Conservation (phyloP, 2,888 invertebrate species). For the Drosophila testacea region DNA sequence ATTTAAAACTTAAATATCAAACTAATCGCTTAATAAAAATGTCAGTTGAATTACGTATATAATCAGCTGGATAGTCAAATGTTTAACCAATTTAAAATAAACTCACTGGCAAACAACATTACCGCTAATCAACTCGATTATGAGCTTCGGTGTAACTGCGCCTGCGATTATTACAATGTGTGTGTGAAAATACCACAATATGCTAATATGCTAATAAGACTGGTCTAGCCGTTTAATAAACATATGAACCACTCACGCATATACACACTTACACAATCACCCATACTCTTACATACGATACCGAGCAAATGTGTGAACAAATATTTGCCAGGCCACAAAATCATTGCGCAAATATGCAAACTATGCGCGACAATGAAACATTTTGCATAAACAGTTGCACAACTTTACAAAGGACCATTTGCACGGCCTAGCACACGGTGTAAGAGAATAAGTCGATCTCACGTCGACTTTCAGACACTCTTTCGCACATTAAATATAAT, state of each 20-base stretch:
- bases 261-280: slow-evolving; percentile 11
- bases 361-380: slow-evolving; percentile 69
- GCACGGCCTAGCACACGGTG: slow-evolving; percentile 49
- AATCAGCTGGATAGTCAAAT: slow-evolving; percentile 16
- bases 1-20: neutral
- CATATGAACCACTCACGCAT: slow-evolving; percentile 48
- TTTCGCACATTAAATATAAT: neutral
- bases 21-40: slow-evolving; percentile 18
- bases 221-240: slow-evolving; percentile 60
- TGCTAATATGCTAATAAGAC: slow-evolving; percentile 67
- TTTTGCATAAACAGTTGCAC: slow-evolving; percentile 56
- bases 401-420: slow-evolving; percentile 51
- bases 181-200: slow-evolving; percentile 63
- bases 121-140: slow-evolving; percentile 73
- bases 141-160: slow-evolving; percentile 38
- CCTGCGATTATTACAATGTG: slow-evolving; percentile 55
- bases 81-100: slow-evolving; percentile 45
- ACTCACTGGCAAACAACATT: slow-evolving; percentile 34
- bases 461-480: slow-evolving; percentile 11
- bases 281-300: slow-evolving; percentile 2
- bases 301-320: slow-evolving; percentile 68
- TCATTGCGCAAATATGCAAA: slow-evolving; percentile 77
- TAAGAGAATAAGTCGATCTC: neutral
- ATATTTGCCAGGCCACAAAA: slow-evolving; percentile 74
- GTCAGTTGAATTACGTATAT: slow-evolving; percentile 15